These are phyloP conservation scores for Drosophila tropicalis DNA, from an alignment of 1,140 invertebrate species.

Conservation along the genomic window DNA sequence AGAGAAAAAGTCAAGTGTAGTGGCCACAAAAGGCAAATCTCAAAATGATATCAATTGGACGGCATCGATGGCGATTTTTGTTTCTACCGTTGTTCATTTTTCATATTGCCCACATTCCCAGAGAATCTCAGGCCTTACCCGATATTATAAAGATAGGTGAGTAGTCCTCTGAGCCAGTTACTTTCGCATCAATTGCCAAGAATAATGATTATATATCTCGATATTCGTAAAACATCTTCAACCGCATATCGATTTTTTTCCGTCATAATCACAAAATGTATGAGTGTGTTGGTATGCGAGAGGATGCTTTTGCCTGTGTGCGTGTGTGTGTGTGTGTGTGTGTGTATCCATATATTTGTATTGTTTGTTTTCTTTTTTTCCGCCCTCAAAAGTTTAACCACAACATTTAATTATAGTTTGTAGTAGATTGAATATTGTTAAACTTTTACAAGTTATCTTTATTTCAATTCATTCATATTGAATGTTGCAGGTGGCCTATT, in stretches of 20 bases:
- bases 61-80: conserved; percentile 22
- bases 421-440: conserved; percentile 14
- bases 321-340: conserved; percentile 32
- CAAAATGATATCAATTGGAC: conserved; percentile 44
- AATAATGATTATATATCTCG: conserved; percentile 14
- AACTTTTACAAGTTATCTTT: conserved; percentile 17
- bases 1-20: background rate
- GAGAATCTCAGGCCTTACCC: conserved; percentile 48
- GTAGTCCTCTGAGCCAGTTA: conserved; percentile 12
- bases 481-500: conserved; percentile 91
- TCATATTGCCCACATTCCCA: conserved; percentile 44
- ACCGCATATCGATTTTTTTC: conserved; percentile 72
- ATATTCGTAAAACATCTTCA: conserved; percentile 40
- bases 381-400: background rate
- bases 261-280: conserved; percentile 60
- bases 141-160: conserved; percentile 81
- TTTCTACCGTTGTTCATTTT: conserved; percentile 45
- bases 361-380: conserved; percentile 52
- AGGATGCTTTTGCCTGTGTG: conserved; percentile 36
- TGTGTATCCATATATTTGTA: conserved; percentile 30
- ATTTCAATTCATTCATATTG: conserved; percentile 1
- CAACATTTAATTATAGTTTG: conserved; percentile 3
- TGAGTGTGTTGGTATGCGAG: conserved; percentile 40
- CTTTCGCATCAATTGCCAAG: background rate
- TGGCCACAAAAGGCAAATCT: conserved; percentile 7